Evolutionary conservation across 2,797 vertebrate species (phyloP).

Genomic region (Hydrocynus forskahlii): DNA sequence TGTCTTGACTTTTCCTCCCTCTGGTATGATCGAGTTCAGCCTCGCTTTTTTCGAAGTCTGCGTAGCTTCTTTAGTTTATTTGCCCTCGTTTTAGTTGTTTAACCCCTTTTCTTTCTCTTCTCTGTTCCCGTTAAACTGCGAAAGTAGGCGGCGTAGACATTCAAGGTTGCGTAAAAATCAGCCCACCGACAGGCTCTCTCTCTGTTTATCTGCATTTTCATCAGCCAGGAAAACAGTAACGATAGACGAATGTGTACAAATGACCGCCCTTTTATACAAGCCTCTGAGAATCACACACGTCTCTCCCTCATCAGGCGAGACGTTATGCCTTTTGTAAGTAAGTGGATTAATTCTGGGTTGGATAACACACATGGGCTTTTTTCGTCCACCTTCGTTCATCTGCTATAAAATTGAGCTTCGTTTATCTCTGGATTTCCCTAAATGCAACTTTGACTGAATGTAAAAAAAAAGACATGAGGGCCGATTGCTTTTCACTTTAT

Average conservation of each 20-base stretch:
- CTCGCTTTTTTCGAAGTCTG: slow-evolving; percentile 2
- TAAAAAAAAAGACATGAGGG: too few relatives aligned
- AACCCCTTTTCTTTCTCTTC: not conserved
- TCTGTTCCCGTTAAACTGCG: slow-evolving; percentile 20
- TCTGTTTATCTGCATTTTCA: not conserved
- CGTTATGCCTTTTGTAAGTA: not conserved
- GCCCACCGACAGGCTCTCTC: slow-evolving; percentile 55
- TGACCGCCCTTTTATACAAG: not conserved
- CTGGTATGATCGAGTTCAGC: not conserved
- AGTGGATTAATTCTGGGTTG: slow-evolving; percentile 14
- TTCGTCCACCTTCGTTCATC: not conserved
- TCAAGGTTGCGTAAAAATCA: slow-evolving; percentile 44
- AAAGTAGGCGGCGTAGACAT: slow-evolving; percentile 42
- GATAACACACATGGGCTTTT: not conserved
- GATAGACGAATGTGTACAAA: not conserved
- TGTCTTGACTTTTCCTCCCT: not conserved
- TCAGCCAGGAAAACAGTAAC: not conserved
- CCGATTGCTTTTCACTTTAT: too few relatives aligned
- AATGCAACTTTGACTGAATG: not conserved
- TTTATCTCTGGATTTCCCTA: not conserved
- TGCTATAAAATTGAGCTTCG: not conserved
- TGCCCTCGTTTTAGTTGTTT: not conserved
- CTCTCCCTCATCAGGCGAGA: not conserved
- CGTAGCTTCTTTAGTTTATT: slow-evolving; percentile 19
- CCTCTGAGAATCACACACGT: not conserved